Evolutionary conservation across 2,113 vertebrate species (phyloP), one percentile per base, ranked within the genome.

Genomic region (Rafetus swinhoei): DNA sequence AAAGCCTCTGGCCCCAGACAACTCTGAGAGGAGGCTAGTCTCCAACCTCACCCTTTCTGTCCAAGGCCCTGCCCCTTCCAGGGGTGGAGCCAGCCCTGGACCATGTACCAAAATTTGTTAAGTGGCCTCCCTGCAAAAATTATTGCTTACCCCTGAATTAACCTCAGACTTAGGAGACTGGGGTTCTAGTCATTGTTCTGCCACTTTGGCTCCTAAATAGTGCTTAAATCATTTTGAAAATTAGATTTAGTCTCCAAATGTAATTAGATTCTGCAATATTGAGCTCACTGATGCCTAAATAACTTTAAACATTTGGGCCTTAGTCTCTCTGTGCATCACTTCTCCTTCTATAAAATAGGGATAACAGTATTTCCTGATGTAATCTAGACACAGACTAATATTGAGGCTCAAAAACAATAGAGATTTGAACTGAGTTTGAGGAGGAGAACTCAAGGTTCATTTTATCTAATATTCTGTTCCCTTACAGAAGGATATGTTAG

Each of bases 131-230:
- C 45, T 45, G 45, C 45, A 45, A 45, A 45, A 45, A 45, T 45
- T 45, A 45, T 6, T 45, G 45, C 45, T 45, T 45, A 45, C 45
- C 45, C 45, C 45, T 45, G 45, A 45, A 45, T 45, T 45, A 45
- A 45, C 14, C 8, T 74, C n/a, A 22, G 18, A 22, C 5, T 39
- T 74, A 39, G 21, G 35, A 39, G 19, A 74, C 5, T n/a, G 11
- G 22, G 72, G 18, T 39, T 39, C 21, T 39, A 24, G 39, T 87
- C 24, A 3, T n/a, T 0, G 1, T 29, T 80, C 1, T 2, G 13
- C 83, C 1, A 0, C 29, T 69, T 69, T 69, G 62, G 15, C 62
- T n/a, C 16, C 8, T 19, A 65, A 65, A 13, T n/a, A 69, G 8
- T 69, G 62, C 29, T 1, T 32, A n/a, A n/a, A n/a, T 69, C 7